Evolutionary conservation across 2,113 vertebrate genomes (phyloP), one percentile per base, ranked within the genome.

Genomic region (Oryzias curvinotus): DNA sequence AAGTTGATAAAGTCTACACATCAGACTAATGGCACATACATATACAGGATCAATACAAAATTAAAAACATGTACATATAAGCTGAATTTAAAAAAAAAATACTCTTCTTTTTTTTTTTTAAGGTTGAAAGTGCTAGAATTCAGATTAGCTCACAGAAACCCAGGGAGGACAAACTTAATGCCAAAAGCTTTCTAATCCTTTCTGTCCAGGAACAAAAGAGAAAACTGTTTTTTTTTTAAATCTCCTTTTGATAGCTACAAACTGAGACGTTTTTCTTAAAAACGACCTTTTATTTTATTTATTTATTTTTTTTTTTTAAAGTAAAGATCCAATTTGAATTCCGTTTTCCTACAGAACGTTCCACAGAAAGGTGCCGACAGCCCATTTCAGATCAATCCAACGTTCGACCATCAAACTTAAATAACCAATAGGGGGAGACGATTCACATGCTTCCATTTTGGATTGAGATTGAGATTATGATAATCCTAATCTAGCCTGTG

Each of bases 81-180:
- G 89, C 86, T 91, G 90, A 92, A 91, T 82, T 86, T 83, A 62
- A 86, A 54, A 48, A 48, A 87, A 89, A 90, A 91, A 92, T 80
- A 91, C 82, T 88, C 62, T 85, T 90, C 10, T 12, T 44, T 44
- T 88, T 78, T 90, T 84, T 89, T 89, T 82, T 67, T 73, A 90
- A 90, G 88, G 85, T 92, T 92, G 91, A 93, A 93, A 93, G 92
- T 93, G 92, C 92, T 93, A 92, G 88, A 90, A 92, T 91, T 92
- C 89, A 91, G 89, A 92, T 91, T 86, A 92, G 90, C 88, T 93
- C 90, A 91, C 89, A 89, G 89, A 92, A 93, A 91, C 91, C 92
- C 70, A 79, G 89, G 91, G 92, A 92, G 92, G 88, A 93, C 85
- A 92, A 92, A 92, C 91, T 78, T 67, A 69, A 77, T 65, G 84